Evolutionary conservation across 2,888 invertebrate species (phyloP), one percentile per base, ranked within the genome.

Genomic region (Falcaria lacertinaria): DNA sequence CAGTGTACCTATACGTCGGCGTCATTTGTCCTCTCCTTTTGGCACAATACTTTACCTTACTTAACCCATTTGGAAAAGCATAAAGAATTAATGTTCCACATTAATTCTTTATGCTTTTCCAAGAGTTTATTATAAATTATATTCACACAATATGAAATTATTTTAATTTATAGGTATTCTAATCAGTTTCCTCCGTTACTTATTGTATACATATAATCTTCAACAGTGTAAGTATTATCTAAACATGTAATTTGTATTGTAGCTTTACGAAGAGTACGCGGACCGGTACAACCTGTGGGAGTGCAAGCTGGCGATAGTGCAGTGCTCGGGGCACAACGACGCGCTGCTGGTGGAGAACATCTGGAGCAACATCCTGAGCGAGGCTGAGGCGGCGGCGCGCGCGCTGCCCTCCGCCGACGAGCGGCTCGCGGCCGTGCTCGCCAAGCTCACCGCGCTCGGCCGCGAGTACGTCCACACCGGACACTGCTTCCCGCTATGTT

Each of bases 251-350:
- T 51, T 32, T 41, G 38, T 5, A 60, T 40, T 39, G 5, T 60
- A 95, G 93, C 81, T 98, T 25, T 98, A 97, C 73, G 95, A 96
- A 73, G 95, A 97, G 53, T 98, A 96, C 84, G 98, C 98, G 0
- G 97, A 97, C 64, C 95, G 95, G 2, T 96, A 96, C 76, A 93
- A 95, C 59, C 89, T 98, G 34, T 95, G 96, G 93, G 98, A 98
- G 81, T 96, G 97, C 76, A 97, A 98, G 82, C 89, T 99, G 44
- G 96, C 97, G 4, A 98, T 99, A 52, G 93, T 99, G 37, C 96
- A 98, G 64, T 98, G 97, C 74, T 97, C 98, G 4, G 97, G 97
- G 11, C 96, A 98, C 80, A 94, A 95, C 62, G 98, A 99, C 75
- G 92, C 94, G 0, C 90, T 95, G 45, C 88, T 98, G 7, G 95